phyloP scores from a whole-genome alignment of 2,888 invertebrate genomes.

The Xanthorhoe spadicearia region DNA sequence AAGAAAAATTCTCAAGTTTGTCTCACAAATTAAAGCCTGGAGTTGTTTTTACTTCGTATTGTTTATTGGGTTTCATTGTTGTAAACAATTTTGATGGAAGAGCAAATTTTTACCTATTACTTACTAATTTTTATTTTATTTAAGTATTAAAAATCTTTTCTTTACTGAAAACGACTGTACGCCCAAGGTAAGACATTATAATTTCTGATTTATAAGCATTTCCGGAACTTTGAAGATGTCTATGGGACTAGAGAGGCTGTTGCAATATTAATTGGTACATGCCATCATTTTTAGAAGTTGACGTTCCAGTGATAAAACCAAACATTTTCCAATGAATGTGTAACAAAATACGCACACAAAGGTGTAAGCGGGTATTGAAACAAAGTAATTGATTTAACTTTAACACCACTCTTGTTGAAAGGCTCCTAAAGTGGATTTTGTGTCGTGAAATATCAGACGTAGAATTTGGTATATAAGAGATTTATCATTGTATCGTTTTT shows the following conservation, averaged over 20 bases:
- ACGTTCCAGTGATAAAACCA: no score
- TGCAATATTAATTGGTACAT: no score
- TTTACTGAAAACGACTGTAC: neutral
- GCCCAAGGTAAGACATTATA: no score
- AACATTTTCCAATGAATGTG: neutral
- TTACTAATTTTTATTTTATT: neutral
- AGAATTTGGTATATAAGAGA: constrained; percentile 32
- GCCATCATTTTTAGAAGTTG: no score
- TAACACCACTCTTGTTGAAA: constrained; percentile 66
- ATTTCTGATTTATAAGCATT: no score
- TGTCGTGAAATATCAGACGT: constrained; percentile 51
- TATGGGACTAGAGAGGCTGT: no score
- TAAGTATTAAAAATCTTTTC: neutral
- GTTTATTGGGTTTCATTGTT: neutral
- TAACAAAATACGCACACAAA: neutral
- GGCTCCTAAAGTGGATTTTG: constrained; percentile 68
- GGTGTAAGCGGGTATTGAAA: constrained; percentile 18
- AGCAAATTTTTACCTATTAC: neutral
- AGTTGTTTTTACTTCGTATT: neutral
- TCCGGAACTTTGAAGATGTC: no score
- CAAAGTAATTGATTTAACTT: constrained; percentile 67
- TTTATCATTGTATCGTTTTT: neutral
- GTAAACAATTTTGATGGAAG: neutral
- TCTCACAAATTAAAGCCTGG: neutral
- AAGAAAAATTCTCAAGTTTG: constrained; percentile 1